A percentile compares a stretch with the other conserved stretches of the same genome.
Evolutionary conservation across 2,113 vertebrate species (phyloP).

Genomic region (Enhydra lutris): DNA sequence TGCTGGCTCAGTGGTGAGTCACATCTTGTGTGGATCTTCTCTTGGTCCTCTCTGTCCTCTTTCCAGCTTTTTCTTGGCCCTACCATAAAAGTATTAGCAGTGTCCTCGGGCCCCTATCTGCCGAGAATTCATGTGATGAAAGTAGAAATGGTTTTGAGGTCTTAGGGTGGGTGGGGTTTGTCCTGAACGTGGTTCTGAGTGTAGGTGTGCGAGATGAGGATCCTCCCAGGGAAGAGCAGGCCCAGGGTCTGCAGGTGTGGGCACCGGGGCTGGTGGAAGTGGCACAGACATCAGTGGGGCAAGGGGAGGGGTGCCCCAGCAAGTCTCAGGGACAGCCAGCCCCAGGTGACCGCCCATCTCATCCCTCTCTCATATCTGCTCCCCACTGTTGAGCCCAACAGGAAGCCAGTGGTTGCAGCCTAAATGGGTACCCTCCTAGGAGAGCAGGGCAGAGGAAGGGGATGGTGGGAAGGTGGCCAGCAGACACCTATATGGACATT

Average conservation of each 20-base stretch:
- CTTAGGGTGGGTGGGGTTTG: no score
- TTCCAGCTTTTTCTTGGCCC: not conserved
- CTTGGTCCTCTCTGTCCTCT: accelerated
- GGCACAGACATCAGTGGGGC: not conserved
- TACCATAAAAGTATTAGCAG: accelerated
- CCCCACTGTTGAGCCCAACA: not conserved
- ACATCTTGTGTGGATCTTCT: accelerated
- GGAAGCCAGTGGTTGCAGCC: not conserved
- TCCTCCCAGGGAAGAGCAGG: no score
- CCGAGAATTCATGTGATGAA: accelerated
- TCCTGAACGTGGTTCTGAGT: accelerated
- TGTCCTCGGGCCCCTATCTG: not conserved
- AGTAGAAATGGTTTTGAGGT: accelerated
- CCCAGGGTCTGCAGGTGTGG: not conserved
- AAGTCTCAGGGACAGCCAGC: not conserved
- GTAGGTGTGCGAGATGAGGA: accelerated
- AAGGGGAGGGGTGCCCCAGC: no score
- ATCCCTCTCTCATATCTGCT: accelerated
- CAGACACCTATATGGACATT: accelerated
- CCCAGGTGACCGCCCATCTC: accelerated
- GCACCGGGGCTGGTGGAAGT: not conserved
- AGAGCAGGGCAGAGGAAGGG: not conserved
- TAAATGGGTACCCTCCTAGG: not conserved
- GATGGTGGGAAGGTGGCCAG: no score
- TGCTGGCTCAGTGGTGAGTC: accelerated